Percentiles rank a stretch among this genome's conserved stretches.
Conservation (phyloP, 2,797 vertebrate species). For the Centroberyx gerrardi region DNA sequence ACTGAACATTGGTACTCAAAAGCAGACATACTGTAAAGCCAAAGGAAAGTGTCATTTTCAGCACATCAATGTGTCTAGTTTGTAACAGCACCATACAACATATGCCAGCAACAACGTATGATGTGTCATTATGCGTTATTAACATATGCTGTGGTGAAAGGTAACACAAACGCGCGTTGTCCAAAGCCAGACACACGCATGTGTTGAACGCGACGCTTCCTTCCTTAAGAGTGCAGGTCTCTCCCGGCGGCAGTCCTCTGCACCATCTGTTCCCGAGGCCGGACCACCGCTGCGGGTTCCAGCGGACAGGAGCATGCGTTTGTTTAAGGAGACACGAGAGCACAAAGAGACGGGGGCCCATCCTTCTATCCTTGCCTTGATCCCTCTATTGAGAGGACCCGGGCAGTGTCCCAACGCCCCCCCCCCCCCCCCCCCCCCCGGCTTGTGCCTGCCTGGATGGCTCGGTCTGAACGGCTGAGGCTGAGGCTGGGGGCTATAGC, state of each 20-base stretch:
- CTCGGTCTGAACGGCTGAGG: conserved; percentile 42
- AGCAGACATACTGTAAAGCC: too few species aligned
- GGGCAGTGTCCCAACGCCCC: conserved; percentile 34
- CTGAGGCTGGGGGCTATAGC: conserved; percentile 29
- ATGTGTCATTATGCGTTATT: neutral
- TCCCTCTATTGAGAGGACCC: conserved; percentile 76
- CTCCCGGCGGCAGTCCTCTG: conserved; percentile 51
- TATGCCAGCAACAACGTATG: too few species aligned
- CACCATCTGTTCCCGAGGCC: conserved; percentile 75
- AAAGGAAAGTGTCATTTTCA: neutral
- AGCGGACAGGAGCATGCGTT: conserved; percentile 72
- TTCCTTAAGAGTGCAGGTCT: conserved; percentile 46
- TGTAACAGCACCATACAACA: neutral
- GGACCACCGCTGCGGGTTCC: conserved; percentile 60
- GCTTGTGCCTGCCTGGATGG: conserved; percentile 66
- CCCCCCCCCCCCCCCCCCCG: conserved; percentile 1
- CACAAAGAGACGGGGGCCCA: conserved; percentile 79
- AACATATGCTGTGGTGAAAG: neutral
- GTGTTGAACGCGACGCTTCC: conserved; percentile 23
- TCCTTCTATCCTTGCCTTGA: conserved; percentile 77
- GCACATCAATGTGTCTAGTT: neutral
- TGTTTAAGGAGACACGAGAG: conserved; percentile 78
- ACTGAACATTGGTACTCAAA: too few species aligned
- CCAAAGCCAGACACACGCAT: conserved; percentile 32
- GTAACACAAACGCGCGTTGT: neutral